phyloP scores from a whole-genome alignment of 2,113 vertebrate species.

The Hepsetus odoe region DNA sequence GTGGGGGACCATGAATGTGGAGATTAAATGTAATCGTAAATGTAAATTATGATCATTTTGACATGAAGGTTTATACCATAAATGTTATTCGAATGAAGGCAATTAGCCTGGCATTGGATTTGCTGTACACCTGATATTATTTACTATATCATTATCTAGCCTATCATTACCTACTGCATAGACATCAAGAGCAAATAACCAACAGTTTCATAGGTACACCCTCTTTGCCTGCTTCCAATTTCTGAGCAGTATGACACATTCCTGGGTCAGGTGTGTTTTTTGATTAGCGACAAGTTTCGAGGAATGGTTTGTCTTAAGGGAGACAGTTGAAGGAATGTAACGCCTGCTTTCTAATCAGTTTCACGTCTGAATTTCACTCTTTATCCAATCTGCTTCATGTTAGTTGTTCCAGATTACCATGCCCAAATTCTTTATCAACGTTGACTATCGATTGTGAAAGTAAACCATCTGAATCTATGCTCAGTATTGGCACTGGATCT shows the following conservation, averaged over 20 bases:
- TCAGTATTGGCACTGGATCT: background rate
- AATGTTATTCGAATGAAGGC: background rate
- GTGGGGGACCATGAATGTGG: background rate
- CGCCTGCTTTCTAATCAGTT: constrained; percentile 70
- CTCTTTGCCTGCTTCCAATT: background rate
- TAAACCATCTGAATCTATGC: background rate
- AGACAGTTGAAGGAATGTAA: constrained; percentile 63
- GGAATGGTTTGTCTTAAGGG: constrained; percentile 46
- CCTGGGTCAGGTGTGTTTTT: constrained; percentile 67
- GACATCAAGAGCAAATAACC: background rate
- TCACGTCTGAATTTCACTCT: constrained; percentile 49
- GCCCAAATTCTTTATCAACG: background rate
- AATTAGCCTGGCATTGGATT: background rate
- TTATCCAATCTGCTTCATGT: constrained; percentile 12
- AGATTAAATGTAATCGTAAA: background rate
- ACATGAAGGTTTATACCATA: background rate
- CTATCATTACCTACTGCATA: background rate
- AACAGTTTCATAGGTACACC: too few relatives aligned
- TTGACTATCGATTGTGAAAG: background rate
- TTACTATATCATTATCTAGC: background rate
- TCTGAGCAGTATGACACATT: constrained; percentile 69
- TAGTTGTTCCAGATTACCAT: background rate
- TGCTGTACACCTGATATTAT: background rate
- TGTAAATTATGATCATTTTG: background rate
- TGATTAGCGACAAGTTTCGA: constrained; percentile 70